A percentile compares a stretch with the other conserved stretches of the same genome.
These are phyloP conservation scores for Phengaris arion DNA, from an alignment of 2,888 invertebrate genomes.

Conservation along the genomic window DNA sequence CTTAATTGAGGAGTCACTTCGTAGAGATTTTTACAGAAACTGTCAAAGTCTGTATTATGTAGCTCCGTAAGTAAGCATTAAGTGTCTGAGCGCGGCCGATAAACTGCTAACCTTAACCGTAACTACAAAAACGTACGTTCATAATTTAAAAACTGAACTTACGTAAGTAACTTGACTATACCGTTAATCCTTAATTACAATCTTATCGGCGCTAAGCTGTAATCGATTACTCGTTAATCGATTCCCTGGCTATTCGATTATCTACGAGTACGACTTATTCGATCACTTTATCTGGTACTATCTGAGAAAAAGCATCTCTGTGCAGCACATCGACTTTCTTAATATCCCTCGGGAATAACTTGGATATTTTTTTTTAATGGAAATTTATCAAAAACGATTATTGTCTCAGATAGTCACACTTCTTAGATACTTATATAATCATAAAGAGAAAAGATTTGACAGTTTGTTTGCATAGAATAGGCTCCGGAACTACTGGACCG, in stretches of 20 bases:
- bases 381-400: neutral
- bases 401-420: too few species aligned
- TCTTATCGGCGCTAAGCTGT: constrained; percentile 5
- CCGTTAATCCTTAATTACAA: constrained; percentile 13
- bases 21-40: too few species aligned
- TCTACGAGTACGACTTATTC: neutral
- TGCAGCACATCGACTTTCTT: neutral
- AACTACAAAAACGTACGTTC: neutral
- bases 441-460: too few species aligned
- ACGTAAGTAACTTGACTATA: neutral
- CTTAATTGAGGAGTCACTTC: too few species aligned
- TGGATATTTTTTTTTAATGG: too few species aligned
- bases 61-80: too few species aligned
- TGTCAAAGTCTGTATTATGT: too few species aligned
- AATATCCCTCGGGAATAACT: neutral
- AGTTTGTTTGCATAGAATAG: too few species aligned
- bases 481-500: too few species aligned
- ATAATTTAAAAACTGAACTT: neutral
- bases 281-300: constrained; percentile 4
- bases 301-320: neutral
- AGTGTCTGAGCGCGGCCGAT: too few species aligned
- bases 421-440: too few species aligned
- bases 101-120: too few species aligned
- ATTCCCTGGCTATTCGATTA: constrained; percentile 11
- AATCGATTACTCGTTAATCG: constrained; percentile 17